These are phyloP conservation scores for Magallana angulata DNA, from an alignment of 1,140 invertebrate genomes.

Conservation along the genomic window DNA sequence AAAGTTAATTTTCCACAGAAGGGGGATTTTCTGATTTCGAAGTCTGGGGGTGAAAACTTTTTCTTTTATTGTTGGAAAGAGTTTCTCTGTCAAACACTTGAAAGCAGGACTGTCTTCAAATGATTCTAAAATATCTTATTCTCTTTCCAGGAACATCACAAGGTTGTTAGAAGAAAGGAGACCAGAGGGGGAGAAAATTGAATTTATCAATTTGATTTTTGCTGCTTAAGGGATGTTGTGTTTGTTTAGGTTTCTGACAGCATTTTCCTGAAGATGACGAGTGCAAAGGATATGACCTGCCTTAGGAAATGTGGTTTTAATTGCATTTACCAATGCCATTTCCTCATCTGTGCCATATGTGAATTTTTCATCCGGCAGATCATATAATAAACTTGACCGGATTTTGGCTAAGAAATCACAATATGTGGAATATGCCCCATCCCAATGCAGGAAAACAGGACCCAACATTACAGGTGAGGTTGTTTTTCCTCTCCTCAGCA, in stretches of 20 bases:
- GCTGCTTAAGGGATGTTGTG: constrained; percentile 38
- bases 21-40: background rate
- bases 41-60: constrained; percentile 14
- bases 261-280: constrained; percentile 49
- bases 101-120: constrained; percentile 1
- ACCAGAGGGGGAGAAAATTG: constrained; percentile 6
- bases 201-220: background rate
- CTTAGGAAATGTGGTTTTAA: constrained; percentile 47
- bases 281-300: constrained; percentile 43
- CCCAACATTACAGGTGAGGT: constrained; percentile 48
- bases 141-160: constrained; percentile 42
- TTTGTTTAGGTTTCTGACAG: constrained; percentile 18
- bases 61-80: constrained; percentile 33
- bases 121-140: constrained; percentile 47
- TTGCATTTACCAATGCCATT: constrained; percentile 40
- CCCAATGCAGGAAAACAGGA: constrained; percentile 48
- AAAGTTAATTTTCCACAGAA: constrained; percentile 29
- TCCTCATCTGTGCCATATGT: constrained; percentile 42
- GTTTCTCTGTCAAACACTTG: background rate
- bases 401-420: constrained; percentile 50
- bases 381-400: background rate
- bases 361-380: constrained; percentile 25
- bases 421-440: constrained; percentile 43
- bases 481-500: background rate
- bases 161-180: background rate